phyloP scores from a whole-genome alignment of 1,140 invertebrate genomes.

The Radopholus similis region DNA sequence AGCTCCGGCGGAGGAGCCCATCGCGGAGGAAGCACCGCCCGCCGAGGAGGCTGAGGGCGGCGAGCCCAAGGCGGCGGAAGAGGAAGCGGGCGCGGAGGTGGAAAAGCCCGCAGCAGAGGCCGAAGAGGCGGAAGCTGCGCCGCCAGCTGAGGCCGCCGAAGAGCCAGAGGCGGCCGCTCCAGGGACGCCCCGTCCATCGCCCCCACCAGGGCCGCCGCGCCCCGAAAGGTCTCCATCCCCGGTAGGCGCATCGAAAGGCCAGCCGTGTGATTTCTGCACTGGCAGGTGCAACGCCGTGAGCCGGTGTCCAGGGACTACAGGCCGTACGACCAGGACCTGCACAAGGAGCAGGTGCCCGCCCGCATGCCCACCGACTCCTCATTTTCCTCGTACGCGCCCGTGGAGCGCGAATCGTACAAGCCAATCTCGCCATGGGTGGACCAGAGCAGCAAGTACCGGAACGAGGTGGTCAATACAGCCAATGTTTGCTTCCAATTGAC shows the following conservation, averaged over 20 bases:
- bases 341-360: slow-evolving; percentile 43
- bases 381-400: slow-evolving; percentile 54
- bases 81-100: slow-evolving; percentile 7
- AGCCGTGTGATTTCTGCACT: slow-evolving; percentile 18
- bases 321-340: slow-evolving; percentile 55
- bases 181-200: slow-evolving; percentile 5
- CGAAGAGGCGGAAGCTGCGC: slow-evolving; percentile 23
- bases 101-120: slow-evolving; percentile 21
- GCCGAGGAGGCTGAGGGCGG: slow-evolving; percentile 9
- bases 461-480: slow-evolving; percentile 22
- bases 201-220: slow-evolving; percentile 27
- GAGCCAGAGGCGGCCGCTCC: slow-evolving; percentile 37
- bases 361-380: slow-evolving; percentile 47
- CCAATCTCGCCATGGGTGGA: slow-evolving; percentile 56
- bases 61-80: not conserved
- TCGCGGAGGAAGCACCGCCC: slow-evolving; percentile 12
- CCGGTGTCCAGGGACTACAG: slow-evolving; percentile 47
- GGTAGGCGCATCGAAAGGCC: not conserved
- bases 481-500: not conserved
- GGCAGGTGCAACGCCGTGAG: slow-evolving; percentile 25
- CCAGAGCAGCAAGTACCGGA: slow-evolving; percentile 50
- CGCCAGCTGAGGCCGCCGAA: slow-evolving; percentile 27
- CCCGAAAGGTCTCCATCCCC: slow-evolving; percentile 51
- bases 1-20: slow-evolving; percentile 6
- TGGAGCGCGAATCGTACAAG: slow-evolving; percentile 51